Conservation (phyloP, 2,113 vertebrate genomes). For the Channa argus region DNA sequence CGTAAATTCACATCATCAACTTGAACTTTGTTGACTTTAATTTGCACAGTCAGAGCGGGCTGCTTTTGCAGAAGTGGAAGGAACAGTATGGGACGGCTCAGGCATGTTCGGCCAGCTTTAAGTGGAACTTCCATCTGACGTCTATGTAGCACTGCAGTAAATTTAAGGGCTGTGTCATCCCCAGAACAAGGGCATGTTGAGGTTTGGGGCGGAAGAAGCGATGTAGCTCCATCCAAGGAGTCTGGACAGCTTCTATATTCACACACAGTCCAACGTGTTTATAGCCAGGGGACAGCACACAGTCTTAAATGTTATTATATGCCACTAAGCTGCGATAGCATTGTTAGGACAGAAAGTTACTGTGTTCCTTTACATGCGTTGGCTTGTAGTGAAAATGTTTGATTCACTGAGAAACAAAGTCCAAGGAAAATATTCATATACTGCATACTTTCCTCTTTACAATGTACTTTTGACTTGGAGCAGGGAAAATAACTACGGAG, state of each 20-base stretch:
- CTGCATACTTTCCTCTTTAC: background rate
- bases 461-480: background rate
- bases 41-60: background rate
- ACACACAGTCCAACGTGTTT: constrained; percentile 71
- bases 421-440: background rate
- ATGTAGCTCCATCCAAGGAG: constrained; percentile 39
- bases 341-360: constrained; percentile 58
- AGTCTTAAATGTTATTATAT: constrained; percentile 77
- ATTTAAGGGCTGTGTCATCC: constrained; percentile 14
- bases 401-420: background rate
- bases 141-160: constrained; percentile 25
- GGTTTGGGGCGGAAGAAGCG: constrained; percentile 31
- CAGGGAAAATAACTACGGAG: background rate
- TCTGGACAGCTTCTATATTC: constrained; percentile 77
- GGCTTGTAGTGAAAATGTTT: background rate
- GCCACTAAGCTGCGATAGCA: constrained; percentile 55
- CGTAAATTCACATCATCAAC: constrained; percentile 5
- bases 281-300: constrained; percentile 57
- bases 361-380: constrained; percentile 8
- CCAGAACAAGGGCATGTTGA: constrained; percentile 12
- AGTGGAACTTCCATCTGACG: constrained; percentile 36
- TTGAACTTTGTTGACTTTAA: background rate
- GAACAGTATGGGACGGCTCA: background rate
- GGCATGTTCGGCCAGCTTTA: background rate
- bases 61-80: background rate